Evolutionary conservation across 2,888 invertebrate species (phyloP).

Genomic region (Chymomyza fuscimana): DNA sequence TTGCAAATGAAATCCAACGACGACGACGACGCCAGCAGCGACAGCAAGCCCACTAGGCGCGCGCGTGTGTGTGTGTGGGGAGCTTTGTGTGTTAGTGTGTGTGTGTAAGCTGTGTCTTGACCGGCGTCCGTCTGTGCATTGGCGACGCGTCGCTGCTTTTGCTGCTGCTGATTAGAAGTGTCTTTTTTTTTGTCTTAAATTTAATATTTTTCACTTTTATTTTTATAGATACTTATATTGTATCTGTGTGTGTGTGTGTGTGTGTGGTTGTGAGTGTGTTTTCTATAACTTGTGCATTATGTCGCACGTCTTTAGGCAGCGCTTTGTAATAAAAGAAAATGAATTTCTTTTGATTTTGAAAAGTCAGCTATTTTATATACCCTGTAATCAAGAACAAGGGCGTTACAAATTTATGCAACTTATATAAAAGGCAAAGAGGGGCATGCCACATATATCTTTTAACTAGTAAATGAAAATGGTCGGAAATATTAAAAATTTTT

Average conservation of each 20-base stretch:
- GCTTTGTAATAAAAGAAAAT: slow-evolving; percentile 50
- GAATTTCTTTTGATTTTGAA: slow-evolving; percentile 64
- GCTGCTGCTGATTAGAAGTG: slow-evolving; percentile 4
- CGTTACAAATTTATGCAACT: no score
- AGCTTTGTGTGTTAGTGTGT: neutral
- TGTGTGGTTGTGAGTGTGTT: neutral
- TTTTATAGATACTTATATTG: slow-evolving; percentile 4
- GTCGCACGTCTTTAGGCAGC: slow-evolving; percentile 16
- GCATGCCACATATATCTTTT: no score
- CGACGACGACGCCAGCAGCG: slow-evolving; percentile 7
- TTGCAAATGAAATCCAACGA: slow-evolving; percentile 1
- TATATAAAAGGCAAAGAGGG: no score
- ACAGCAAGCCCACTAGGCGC: slow-evolving; percentile 30
- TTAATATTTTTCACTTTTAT: slow-evolving; percentile 32
- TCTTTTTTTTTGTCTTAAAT: slow-evolving; percentile 28
- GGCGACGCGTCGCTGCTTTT: neutral
- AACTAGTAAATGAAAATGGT: no score
- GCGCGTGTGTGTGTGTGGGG: slow-evolving; percentile 20
- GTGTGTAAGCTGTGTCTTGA: neutral
- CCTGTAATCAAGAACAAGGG: no score
- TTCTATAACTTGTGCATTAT: slow-evolving; percentile 39
- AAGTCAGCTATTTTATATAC: slow-evolving; percentile 52
- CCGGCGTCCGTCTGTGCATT: neutral
- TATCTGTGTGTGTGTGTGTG: no score
- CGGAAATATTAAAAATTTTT: no score